Conservation (phyloP, 2,888 invertebrate species). For the Nephrotoma guestfalica region DNA sequence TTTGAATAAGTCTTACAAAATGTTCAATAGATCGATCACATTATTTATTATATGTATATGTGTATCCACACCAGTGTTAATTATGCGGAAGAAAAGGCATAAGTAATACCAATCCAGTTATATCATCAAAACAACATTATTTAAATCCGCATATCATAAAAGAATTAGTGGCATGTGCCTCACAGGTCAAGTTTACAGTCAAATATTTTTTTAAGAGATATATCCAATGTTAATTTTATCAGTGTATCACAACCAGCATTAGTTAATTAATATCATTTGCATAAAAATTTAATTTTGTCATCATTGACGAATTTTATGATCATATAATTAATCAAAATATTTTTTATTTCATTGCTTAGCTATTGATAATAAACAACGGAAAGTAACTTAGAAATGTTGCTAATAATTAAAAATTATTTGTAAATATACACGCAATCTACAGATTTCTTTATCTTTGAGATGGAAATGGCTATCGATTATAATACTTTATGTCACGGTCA, state of each 20-base stretch:
- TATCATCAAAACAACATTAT: neutral
- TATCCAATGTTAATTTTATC: neutral
- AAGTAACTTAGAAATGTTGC: neutral
- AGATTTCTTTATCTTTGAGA: neutral
- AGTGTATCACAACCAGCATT: neutral
- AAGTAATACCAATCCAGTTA: neutral
- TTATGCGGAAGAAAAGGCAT: neutral
- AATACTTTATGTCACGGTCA: neutral
- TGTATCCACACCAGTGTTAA: neutral
- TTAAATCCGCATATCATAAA: neutral
- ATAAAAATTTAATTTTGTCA: neutral
- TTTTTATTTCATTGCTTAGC: neutral
- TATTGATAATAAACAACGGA: neutral
- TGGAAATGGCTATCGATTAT: neutral
- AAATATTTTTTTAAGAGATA: neutral
- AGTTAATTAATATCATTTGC: neutral
- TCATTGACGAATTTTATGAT: neutral
- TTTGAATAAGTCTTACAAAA: neutral
- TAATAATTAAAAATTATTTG: neutral
- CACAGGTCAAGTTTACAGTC: neutral
- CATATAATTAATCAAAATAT: neutral
- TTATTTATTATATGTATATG: neutral
- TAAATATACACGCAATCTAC: neutral
- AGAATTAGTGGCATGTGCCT: neutral
- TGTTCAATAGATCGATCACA: neutral